Base-by-base conservation (phyloP, 2,797 vertebrate species). In the Eutrigla gurnardus region DNA sequence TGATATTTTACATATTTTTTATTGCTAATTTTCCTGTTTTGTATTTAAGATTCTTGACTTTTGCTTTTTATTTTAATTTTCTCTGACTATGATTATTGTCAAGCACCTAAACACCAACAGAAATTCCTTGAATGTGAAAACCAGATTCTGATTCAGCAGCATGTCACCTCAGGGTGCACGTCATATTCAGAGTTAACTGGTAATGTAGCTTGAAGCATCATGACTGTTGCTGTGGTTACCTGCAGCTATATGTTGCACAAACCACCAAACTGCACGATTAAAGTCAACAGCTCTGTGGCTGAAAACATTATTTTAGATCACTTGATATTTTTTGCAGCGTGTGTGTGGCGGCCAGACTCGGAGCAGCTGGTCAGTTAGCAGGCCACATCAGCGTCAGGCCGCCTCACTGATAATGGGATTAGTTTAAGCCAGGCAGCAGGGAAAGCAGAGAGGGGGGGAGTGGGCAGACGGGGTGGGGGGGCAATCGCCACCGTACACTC, bases 321-420 rank as follows among this genome's bases (percentile, higher is more conserved):
- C 10, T 18, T 5, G 3, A 62, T 49, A 78, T 55, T 65, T 84
- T 37, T 88, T 85, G 25, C 84, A 88, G 86, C 1, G 77, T 76
- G 69, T 4, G 58, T 25, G 63, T 13, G 78, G 76, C 68, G 84
- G 93, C 93, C 91, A 95, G 93, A 96, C 95, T 94, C 93, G 92
- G 95, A 96, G 96, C 96, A 97, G 96, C 96, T 97, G 97, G 96
- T 96, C 94, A 96, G 96, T 96, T 93, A 95, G 95, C 84, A 71
- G 93, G 93, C 90, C 84, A 94, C 94, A 93, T 92, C 86, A 93
- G 93, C 92, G 91, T 91, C 91, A 94, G 88, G 86, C 92, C 92
- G 92, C 80, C 83, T 86, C 78, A 92, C 93, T 93, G 94, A 84
- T 96, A 96, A 96, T 95, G 93, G 94, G 95, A 93, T 94, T 89